Evolutionary conservation across 2,113 vertebrate species (phyloP), one percentile per base, ranked within the genome.

Genomic region (Platycercus adscitus): DNA sequence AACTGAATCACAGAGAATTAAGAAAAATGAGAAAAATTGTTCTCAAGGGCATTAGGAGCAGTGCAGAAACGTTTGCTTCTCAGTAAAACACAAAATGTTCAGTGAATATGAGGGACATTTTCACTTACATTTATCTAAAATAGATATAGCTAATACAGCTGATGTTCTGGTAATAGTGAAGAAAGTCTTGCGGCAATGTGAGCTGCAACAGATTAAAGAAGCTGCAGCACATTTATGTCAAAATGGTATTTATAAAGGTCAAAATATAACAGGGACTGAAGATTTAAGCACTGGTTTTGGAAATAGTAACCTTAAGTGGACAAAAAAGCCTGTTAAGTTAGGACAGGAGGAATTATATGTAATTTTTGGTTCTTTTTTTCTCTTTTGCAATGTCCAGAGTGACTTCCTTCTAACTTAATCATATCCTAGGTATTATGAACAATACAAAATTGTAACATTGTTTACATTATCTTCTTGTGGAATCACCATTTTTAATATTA

Each of bases 1-100:
- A 95, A 88, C 39, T 28, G 33, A 89, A 94, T 71, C 46, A 73
- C 56, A 64, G n/a, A 73, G 39, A 91, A 96, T 95, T 73, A 93
- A 63, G 58, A 85, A 93, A 93, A 94, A 93, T 11, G 44, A 79
- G 73, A 68, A 90, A 94, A 94, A 64, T 17, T 47, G 24, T 83
- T 84, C 76, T 78, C 43, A 79, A 65, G 65, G 71, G 46, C 79
- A 91, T 77, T 63, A 65, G 29, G 39, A 93, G 33, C 64, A 86
- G 55, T 49, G 21, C 44, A 88, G 78, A 95, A 91, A 78, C 29
- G 10, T 86, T 94, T 85, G 43, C 17, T 92, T 91, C 79, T 68
- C 52, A 46, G 56, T 68, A 69, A 90, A 91, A 81, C 23, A 52
- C 56, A 88, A 88, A 86, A 69, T 70, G 61, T 47, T 86, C 71